Evolutionary conservation across 2,797 vertebrate genomes (phyloP).

Genomic region (Thripadectes ignobilis): DNA sequence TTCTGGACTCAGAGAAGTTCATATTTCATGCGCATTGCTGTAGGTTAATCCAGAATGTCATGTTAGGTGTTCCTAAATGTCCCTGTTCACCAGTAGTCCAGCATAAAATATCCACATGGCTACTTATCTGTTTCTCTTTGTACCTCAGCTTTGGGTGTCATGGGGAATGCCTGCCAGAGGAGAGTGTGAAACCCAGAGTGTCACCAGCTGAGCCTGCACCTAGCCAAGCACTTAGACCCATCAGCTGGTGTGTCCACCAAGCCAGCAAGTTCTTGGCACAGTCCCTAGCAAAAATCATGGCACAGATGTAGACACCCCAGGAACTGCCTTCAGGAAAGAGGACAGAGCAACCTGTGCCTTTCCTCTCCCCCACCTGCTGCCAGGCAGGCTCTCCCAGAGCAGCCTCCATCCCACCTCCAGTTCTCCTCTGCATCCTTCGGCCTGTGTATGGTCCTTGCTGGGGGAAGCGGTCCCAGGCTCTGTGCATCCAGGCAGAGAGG

Average conservation of each 20-base stretch:
- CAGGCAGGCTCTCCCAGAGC: not conserved
- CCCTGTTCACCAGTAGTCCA: not conserved
- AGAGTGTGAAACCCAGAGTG: not conserved
- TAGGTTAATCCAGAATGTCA: not conserved
- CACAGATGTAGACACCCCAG: not conserved
- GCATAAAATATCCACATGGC: not conserved
- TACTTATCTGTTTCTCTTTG: not conserved
- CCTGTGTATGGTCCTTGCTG: not conserved
- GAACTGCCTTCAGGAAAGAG: not conserved
- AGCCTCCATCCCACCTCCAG: not conserved
- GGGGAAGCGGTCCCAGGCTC: not conserved
- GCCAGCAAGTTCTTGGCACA: not conserved
- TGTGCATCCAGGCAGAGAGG: rapidly evolving
- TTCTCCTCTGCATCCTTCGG: rapidly evolving
- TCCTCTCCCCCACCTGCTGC: not conserved
- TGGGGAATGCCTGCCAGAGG: not conserved
- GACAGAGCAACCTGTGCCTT: not conserved
- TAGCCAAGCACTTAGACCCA: not conserved
- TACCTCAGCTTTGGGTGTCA: not conserved
- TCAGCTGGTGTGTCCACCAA: not conserved
- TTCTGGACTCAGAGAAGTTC: not conserved
- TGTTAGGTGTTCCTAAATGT: not conserved
- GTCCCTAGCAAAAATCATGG: not conserved
- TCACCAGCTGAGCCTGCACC: not conserved
- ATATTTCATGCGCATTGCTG: not conserved